Evolutionary conservation across 2,113 vertebrate species (phyloP).

Genomic region (Phyllostomus discolor): DNA sequence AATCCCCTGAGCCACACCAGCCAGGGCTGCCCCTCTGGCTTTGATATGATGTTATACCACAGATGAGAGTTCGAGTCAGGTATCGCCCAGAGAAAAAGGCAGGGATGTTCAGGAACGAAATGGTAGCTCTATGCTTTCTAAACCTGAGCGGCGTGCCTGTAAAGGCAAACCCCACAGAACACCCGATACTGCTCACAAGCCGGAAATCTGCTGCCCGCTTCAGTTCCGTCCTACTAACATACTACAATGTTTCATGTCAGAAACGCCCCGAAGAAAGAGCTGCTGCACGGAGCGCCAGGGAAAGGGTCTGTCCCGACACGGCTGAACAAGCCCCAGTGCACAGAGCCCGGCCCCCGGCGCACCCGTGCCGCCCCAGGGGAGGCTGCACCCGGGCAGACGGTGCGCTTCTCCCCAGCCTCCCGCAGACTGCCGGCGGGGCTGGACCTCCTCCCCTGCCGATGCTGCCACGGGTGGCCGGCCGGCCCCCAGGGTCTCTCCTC

Average conservation of each 20-base stretch:
- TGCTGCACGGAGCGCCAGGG: not conserved
- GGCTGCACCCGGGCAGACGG: not conserved
- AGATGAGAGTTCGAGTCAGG: not conserved
- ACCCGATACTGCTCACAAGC: not conserved
- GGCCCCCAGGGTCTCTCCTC: no score
- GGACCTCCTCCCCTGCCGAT: not conserved
- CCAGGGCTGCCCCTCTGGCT: not conserved
- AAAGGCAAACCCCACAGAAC: not conserved
- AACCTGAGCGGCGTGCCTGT: not conserved
- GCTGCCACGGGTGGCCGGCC: no score
- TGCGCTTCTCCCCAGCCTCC: no score
- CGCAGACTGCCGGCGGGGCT: not conserved
- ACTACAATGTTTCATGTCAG: not conserved
- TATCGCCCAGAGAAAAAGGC: not conserved
- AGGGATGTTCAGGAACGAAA: not conserved
- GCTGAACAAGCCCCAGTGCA: not conserved
- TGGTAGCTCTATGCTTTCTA: not conserved
- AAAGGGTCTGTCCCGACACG: not conserved
- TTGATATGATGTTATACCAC: not conserved
- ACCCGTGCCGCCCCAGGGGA: not conserved
- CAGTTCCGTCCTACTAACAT: not conserved
- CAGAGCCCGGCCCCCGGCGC: not conserved
- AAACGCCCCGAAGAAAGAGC: not conserved
- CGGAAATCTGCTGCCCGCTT: not conserved
- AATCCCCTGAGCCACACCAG: no score